phyloP scores from a whole-genome alignment of 2,797 vertebrate species.

The Trachops cirrhosus region DNA sequence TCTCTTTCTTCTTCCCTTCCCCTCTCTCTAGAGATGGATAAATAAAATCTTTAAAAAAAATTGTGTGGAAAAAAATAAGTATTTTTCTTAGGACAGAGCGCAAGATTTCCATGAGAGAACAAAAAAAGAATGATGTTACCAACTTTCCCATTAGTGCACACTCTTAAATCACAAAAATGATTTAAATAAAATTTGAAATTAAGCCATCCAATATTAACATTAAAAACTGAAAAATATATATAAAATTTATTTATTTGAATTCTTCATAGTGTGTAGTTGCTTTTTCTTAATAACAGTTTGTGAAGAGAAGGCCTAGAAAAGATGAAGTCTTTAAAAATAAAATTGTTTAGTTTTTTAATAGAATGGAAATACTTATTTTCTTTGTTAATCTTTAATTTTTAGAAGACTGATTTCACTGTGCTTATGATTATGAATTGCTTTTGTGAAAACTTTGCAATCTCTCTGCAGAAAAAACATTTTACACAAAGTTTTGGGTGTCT shows the following conservation, averaged over 20 bases:
- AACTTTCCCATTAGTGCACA: background rate
- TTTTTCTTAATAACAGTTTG: background rate
- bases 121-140: background rate
- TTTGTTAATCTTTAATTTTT: background rate
- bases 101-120: background rate
- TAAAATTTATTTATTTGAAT: slow-evolving; percentile 3
- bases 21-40: too few species aligned
- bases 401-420: background rate
- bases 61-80: background rate
- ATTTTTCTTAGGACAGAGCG: background rate
- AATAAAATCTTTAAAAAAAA: too few species aligned
- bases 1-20: too few species aligned
- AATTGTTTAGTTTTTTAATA: background rate
- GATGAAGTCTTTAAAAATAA: background rate
- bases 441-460: background rate
- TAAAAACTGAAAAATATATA: background rate
- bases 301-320: background rate
- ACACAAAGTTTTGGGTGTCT: background rate
- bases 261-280: background rate
- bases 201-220: background rate
- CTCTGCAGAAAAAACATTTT: background rate
- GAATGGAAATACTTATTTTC: slow-evolving; percentile 1
- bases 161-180: background rate
- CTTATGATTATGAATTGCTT: background rate
- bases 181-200: slow-evolving; percentile 42